Evolutionary conservation across 92 coral and sea anemone genomes (phyloP).

Genomic region (Epizoanthus fatuus): DNA sequence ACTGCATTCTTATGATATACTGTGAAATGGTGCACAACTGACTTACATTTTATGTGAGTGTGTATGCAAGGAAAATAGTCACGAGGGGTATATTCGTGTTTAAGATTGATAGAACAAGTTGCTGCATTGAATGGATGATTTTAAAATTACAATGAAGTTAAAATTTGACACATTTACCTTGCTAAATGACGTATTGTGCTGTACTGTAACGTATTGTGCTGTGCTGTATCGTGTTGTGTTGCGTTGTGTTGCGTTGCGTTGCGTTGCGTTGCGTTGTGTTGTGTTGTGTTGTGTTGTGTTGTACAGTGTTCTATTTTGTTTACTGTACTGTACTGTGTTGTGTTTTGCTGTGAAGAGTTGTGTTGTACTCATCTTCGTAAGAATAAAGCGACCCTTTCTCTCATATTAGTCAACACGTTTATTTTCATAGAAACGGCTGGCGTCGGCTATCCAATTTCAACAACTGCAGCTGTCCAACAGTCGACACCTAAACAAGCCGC

Average conservation of each 20-base stretch:
- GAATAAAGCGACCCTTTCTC: too few species aligned
- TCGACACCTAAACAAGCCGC: neutral
- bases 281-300: neutral
- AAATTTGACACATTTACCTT: too few species aligned
- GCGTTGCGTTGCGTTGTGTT: neutral
- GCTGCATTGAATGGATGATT: too few species aligned
- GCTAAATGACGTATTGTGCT: too few species aligned
- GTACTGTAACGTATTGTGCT: neutral
- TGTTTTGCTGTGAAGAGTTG: neutral
- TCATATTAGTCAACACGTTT: too few species aligned
- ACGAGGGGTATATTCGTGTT: too few species aligned
- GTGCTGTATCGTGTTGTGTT: neutral
- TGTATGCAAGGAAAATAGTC: too few species aligned
- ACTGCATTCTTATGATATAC: too few species aligned
- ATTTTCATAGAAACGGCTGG: conserved; percentile 12
- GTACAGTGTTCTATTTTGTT: neutral
- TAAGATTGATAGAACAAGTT: too few species aligned
- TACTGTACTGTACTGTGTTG: neutral
- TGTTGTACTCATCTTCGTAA: neutral
- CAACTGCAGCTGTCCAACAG: neutral
- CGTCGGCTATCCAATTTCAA: neutral
- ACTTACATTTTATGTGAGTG: too few species aligned
- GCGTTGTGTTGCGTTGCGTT: neutral
- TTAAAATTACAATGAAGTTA: too few species aligned
- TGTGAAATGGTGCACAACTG: too few species aligned